phyloP scores from a whole-genome alignment of 2,797 vertebrate species.

The Chlorospingus semifuscus region DNA sequence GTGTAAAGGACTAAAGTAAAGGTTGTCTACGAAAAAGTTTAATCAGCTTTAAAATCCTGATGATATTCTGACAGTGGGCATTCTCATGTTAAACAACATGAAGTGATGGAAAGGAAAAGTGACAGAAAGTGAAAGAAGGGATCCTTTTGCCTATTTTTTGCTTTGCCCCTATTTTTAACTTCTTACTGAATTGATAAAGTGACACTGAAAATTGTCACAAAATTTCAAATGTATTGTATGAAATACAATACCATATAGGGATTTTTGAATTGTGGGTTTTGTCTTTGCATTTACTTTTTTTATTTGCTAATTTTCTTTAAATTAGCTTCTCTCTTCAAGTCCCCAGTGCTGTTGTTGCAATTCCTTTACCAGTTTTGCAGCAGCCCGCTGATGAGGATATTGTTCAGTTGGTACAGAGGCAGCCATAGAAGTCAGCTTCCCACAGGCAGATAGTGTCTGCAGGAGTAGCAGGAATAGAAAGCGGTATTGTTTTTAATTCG shows the following conservation, averaged over 20 bases:
- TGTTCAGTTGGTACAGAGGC: background rate
- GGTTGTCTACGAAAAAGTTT: background rate
- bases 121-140: background rate
- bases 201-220: background rate
- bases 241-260: background rate
- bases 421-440: slow-evolving; percentile 11
- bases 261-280: background rate
- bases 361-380: background rate
- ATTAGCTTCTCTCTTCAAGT: background rate
- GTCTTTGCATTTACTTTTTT: background rate
- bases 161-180: background rate
- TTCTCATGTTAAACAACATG: background rate
- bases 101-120: background rate
- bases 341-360: background rate
- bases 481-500: slow-evolving; percentile 6
- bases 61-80: background rate
- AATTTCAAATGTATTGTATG: background rate
- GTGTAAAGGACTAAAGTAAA: background rate
- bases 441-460: background rate
- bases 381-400: background rate
- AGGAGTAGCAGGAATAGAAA: background rate
- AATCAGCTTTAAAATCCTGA: background rate
- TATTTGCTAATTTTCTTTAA: background rate
- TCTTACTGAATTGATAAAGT: background rate
- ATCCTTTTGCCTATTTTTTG: background rate